Conservation (phyloP, 2,888 invertebrate genomes). For the Magallana nippona region DNA sequence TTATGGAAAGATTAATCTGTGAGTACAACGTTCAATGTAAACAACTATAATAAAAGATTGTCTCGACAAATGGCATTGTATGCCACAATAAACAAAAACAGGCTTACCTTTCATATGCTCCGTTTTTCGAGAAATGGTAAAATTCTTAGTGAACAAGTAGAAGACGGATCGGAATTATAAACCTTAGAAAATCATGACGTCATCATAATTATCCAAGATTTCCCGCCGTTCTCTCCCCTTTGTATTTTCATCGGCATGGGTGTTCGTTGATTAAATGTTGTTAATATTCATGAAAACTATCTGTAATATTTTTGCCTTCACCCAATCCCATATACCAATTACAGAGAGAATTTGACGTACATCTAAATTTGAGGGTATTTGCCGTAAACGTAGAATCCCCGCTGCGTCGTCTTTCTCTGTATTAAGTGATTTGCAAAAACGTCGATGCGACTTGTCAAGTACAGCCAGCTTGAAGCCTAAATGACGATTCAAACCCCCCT, state of each 20-base stretch:
- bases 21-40: no score
- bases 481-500: slow-evolving; percentile 4
- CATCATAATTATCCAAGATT: slow-evolving; percentile 16
- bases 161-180: background rate
- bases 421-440: slow-evolving; percentile 18
- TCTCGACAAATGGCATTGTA: no score
- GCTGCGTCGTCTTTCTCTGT: background rate
- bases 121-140: background rate
- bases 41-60: no score
- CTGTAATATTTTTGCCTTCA: slow-evolving; percentile 9
- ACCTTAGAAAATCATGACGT: slow-evolving; percentile 11
- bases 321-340: slow-evolving; percentile 23
- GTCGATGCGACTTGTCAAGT: background rate
- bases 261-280: background rate
- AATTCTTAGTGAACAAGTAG: background rate
- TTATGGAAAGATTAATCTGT: no score
- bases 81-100: no score
- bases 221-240: background rate
- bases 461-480: slow-evolving; percentile 16
- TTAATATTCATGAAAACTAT: slow-evolving; percentile 19
- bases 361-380: background rate
- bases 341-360: slow-evolving; percentile 1
- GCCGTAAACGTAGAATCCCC: background rate
- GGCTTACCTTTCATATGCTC: background rate
- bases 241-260: background rate